phyloP scores from a whole-genome alignment of 2,797 vertebrate genomes.

The Bradypodion ventrale region DNA sequence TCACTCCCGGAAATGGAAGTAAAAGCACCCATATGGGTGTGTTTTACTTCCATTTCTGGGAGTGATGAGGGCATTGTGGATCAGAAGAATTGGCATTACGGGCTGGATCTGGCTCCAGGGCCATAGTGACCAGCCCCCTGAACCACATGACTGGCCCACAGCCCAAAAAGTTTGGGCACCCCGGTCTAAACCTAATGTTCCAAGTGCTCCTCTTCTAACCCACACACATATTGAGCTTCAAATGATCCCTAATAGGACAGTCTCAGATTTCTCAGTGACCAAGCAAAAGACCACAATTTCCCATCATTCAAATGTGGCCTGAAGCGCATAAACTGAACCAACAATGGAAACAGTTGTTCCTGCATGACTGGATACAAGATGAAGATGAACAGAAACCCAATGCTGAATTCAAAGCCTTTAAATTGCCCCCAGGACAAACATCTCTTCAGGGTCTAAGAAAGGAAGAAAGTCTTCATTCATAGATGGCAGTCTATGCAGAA shows the following conservation, averaged over 20 bases:
- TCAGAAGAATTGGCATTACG: no score
- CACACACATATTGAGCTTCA: neutral
- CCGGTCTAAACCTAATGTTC: no score
- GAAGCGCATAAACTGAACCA: neutral
- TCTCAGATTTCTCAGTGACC: neutral
- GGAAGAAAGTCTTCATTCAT: neutral
- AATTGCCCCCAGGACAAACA: neutral
- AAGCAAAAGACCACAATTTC: neutral
- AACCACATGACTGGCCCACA: no score
- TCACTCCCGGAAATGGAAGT: no score
- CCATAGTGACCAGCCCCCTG: no score
- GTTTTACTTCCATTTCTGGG: no score
- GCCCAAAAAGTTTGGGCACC: no score
- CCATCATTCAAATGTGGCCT: neutral
- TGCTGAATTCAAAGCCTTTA: neutral
- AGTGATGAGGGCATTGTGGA: no score
- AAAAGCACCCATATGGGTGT: no score
- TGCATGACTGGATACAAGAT: neutral
- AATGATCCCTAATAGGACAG: neutral
- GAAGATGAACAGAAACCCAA: neutral
- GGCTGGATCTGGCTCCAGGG: no score
- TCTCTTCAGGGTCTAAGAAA: neutral
- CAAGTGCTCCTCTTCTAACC: neutral
- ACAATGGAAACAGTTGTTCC: neutral
- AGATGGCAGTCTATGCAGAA: neutral